Base-by-base conservation (phyloP, 2,888 invertebrate genomes). In the Julus scandinavius region DNA sequence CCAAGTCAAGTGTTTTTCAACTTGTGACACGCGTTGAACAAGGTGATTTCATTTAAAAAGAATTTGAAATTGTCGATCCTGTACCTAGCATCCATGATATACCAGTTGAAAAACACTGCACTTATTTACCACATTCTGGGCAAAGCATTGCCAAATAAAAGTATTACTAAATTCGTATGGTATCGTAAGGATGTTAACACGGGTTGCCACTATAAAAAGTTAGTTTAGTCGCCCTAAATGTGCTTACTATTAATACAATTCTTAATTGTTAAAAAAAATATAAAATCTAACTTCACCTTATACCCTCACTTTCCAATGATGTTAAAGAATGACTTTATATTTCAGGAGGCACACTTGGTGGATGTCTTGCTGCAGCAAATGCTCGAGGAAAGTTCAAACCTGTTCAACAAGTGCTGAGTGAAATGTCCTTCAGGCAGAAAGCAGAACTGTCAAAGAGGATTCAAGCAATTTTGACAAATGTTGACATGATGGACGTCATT, bases 281-380 rank as follows among this genome's bases (percentile, higher is more conserved):
- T n/a, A n/a, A n/a, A n/a, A n/a, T n/a, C n/a, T n/a, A n/a, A n/a
- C n/a, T n/a, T n/a, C n/a, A n/a, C n/a, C n/a, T n/a, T n/a, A n/a
- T n/a, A n/a, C 2, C 5, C 72, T 4, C 29, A 20, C 7, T 5
- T 72, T 72, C 29, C n/a, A 29, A 72, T 20, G 2, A 5, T 20
- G 29, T 72, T 5, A n/a, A 72, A 29, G n/a, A 72, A 83, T n/a
- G 11, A 83, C 4, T 45, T 41, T 84, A 5, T 54, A 4, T 87
- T 63, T 41, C 80, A 87, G 87, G 87, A 40, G 87, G 63, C 2
- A 29, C 87, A 0, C n/a, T 87, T n/a, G 87, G 87, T 13, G 87
- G 87, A 9, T 63, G 54, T n/a, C n/a, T 63, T 13, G 87, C 63
- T 2, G 87, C 87, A 20, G 41, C 41, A 40, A 41, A 40, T 2